A percentile compares a stretch with the other conserved stretches of the same genome.
Evolutionary conservation across 2,888 invertebrate genomes (phyloP).

Genomic region (Drosophila niveifrons): DNA sequence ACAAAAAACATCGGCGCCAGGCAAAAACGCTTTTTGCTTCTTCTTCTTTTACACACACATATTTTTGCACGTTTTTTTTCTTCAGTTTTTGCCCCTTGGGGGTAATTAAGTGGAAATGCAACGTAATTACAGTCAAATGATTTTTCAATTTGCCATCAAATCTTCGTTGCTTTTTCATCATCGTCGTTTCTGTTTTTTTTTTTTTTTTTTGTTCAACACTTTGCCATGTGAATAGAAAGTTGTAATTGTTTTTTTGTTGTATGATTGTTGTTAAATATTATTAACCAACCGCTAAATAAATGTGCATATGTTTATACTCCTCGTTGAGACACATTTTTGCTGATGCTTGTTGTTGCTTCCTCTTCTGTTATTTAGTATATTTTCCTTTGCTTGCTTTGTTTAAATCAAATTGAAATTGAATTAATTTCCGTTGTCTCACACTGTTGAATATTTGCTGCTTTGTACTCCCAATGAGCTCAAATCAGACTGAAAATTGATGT

Average conservation of each 20-base stretch:
- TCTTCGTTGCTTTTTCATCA: constrained; percentile 30
- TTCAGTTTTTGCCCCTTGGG: constrained; percentile 16
- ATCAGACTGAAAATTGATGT: constrained; percentile 55
- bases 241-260: constrained; percentile 39
- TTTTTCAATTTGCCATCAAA: constrained; percentile 70
- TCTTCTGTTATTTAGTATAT: constrained; percentile 10
- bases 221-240: constrained; percentile 74
- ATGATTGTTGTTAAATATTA: constrained; percentile 12
- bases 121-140: constrained; percentile 76
- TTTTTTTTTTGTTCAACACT: constrained; percentile 44
- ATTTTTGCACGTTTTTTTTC: constrained; percentile 50
- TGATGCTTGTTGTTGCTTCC: not conserved
- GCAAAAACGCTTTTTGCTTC: constrained; percentile 34
- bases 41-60: constrained; percentile 15
- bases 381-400: not conserved
- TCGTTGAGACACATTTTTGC: constrained; percentile 75
- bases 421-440: not conserved
- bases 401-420: constrained; percentile 11
- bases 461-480: constrained; percentile 44
- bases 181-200: constrained; percentile 24
- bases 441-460: constrained; percentile 6
- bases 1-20: constrained; percentile 29
- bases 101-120: constrained; percentile 77
- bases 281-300: constrained; percentile 79
- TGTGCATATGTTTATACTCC: constrained; percentile 80